Percentiles rank a stretch among this genome's conserved stretches.
Evolutionary conservation across 1,140 invertebrate species (phyloP).

Genomic region (Chironomus tepperi): DNA sequence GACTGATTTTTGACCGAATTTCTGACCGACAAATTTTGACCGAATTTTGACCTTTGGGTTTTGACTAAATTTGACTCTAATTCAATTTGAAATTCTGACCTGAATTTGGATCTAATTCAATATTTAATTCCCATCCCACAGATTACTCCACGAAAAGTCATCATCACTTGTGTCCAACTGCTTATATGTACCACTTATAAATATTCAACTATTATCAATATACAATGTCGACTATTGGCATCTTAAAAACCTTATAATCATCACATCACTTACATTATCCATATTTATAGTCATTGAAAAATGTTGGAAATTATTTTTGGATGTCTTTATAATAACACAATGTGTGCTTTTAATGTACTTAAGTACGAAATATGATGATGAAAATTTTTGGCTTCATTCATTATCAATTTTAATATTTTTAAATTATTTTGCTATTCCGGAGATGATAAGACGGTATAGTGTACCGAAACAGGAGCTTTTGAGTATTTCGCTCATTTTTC

Average conservation of each 20-base stretch:
- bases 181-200: neutral
- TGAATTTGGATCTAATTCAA: neutral
- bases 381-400: constrained; percentile 3
- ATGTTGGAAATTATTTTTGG: neutral
- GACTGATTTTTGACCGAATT: too few relatives aligned
- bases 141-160: neutral
- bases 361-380: neutral
- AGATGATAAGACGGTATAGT: neutral
- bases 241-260: neutral
- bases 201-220: neutral
- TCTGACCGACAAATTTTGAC: too few relatives aligned
- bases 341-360: neutral
- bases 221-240: neutral
- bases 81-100: too few relatives aligned
- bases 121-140: neutral
- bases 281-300: neutral
- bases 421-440: neutral
- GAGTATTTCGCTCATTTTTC: neutral
- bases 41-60: too few relatives aligned
- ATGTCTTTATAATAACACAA: neutral
- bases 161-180: neutral
- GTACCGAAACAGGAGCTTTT: neutral
- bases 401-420: neutral
- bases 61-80: too few relatives aligned
- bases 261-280: neutral